Base-by-base conservation (phyloP, 2,888 invertebrate species). In the Epinotia demarniana region DNA sequence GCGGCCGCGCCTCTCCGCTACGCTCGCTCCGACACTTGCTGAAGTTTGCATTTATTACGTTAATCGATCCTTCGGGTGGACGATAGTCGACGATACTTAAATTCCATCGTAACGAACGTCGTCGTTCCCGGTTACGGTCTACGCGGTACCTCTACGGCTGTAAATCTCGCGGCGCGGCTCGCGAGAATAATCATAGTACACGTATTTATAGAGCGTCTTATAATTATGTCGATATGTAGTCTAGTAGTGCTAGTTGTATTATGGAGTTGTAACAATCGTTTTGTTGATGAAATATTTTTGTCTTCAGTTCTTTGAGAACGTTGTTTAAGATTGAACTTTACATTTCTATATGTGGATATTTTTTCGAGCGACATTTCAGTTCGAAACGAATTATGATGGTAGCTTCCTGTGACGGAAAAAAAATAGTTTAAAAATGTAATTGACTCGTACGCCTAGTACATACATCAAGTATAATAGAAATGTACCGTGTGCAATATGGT, bases 401-500 rank as follows among this genome's bases (percentile, higher is more conserved):
- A 89, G 90, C 89, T 91, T 90, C 90, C 91, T 88, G 85, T 87
- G 85, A 89, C 83, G 89, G 85, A 87, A 84, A 84, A 86, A 88
- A 86, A 89, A 85, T 86, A 86, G 87, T 87, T 89, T 85, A 86
- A 87, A 84, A 84, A 87, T 85, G 82, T 85, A 84, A 87, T 87
- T 83, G 86, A 87, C 85, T 87, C 83, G 87, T 89, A 84, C 89
- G 87, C 86, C 86, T 88, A 86, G 87, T 88, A 86, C 86, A 85
- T 85, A 85, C 87, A 87, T 82, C 81, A 86, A 89, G 88, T 91
- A 92, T 91, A 87, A 92, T 91, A 91, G 87, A 88, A 86, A 87
- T 90, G 89, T 89, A 91, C 89, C 87, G 87, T 89, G 93, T 94
- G 93, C 93, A 94, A 95, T 95, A 95, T 92, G 95, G 94, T 92